phyloP scores from a whole-genome alignment of 2,888 invertebrate species.

The Tridacna crocea region DNA sequence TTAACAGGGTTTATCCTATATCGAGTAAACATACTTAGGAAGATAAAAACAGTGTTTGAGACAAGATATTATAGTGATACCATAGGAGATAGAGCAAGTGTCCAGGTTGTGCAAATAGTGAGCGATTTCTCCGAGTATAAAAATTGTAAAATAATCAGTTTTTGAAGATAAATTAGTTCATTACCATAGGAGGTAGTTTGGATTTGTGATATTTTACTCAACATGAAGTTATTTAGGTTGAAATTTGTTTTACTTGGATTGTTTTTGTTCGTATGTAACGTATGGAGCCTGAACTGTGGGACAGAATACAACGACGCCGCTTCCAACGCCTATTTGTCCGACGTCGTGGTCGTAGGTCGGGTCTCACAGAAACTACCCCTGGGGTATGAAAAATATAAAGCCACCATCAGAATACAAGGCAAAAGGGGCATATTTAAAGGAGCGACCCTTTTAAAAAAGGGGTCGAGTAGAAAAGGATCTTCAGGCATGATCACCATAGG shows the following conservation, averaged over 20 bases:
- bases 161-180: no score
- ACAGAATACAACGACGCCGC: conserved; percentile 33
- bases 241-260: conserved; percentile 27
- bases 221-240: conserved; percentile 39
- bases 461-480: neutral
- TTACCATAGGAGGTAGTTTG: no score
- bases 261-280: conserved; percentile 28
- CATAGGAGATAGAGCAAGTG: no score
- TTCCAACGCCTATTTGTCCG: conserved; percentile 30
- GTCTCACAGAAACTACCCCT: conserved; percentile 16
- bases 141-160: no score
- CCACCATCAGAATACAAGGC: conserved; percentile 40
- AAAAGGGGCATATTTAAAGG: conserved; percentile 47
- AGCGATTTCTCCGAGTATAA: no score
- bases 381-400: conserved; percentile 39
- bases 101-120: no score
- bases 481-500: conserved; percentile 38
- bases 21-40: neutral
- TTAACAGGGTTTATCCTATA: neutral
- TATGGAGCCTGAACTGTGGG: conserved; percentile 32
- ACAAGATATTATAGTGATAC: neutral
- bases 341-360: conserved; percentile 29
- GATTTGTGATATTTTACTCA: conserved; percentile 2
- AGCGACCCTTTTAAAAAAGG: conserved; percentile 13
- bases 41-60: neutral